Base-by-base conservation (phyloP, 2,113 vertebrate species). In the Stegastes partitus region DNA sequence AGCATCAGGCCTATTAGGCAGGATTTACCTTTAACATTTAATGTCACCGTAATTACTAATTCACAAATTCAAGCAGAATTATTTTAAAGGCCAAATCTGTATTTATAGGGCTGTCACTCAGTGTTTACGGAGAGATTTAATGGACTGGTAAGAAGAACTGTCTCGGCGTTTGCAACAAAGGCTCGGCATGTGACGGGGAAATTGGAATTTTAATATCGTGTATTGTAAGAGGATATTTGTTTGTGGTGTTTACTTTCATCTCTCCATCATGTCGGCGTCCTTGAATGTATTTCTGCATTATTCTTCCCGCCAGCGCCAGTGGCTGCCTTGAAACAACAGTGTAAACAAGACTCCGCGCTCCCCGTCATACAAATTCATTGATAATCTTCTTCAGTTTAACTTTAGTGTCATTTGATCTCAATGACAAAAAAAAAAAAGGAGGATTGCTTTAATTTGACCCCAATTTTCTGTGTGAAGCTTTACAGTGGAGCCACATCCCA, bases 401-500 rank as follows among this genome's bases (percentile, higher is more conserved):
- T 61, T 26, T 11, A 19, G 50, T 23, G 54, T 59, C 56, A 57
- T 74, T 79, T 73, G 53, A 81, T 67, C 45, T 71, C 59, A 54
- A 39, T 72, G 39, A 66, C 68, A 64, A 67, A 56, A 74, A 64
- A 67, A 56, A 74, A 12, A 37, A 77, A 61, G 26, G 3, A 76
- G 39, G 54, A 23, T 62, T 74, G 22, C 77, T 72, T 66, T 57
- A 68, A 74, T 61, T 59, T 82, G 83, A 83, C 77, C 83, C 54
- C 68, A 58, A 59, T 82, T 82, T 74, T 65, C 51, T 59, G 42
- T 79, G 26, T 71, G 57, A 82, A 77, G 68, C 67, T 34, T 54
- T 49, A 57, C 74, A 79, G 69, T 68, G 51, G 56, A 81, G 70
- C 62, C 54, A 18, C 16, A 77, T 76, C 69, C 74, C 87, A 83